A percentile compares a stretch with the other conserved stretches of the same genome.
phyloP scores from a whole-genome alignment of 1,140 invertebrate genomes.

The Sesamia nonagrioides region DNA sequence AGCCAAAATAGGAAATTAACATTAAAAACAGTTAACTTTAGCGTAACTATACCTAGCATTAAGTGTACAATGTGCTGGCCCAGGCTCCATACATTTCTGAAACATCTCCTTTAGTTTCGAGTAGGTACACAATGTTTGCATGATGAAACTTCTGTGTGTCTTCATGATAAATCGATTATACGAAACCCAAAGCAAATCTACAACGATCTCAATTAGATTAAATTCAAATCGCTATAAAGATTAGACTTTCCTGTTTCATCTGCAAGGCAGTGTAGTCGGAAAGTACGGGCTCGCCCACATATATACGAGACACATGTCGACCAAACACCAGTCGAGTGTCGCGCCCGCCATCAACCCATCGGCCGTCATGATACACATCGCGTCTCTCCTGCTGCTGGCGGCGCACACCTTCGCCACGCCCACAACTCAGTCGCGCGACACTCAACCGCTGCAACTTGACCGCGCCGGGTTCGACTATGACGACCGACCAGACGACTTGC shows the following conservation, averaged over 20 bases:
- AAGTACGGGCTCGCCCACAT: conserved; percentile 33
- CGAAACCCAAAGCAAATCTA: neutral
- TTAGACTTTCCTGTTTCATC: conserved; percentile 8
- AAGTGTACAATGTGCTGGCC: too few species aligned
- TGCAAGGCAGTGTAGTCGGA: conserved; percentile 25
- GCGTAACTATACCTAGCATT: too few species aligned
- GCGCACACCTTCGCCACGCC: neutral
- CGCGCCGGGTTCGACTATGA: too few species aligned
- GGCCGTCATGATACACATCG: conserved; percentile 5
- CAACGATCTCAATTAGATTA: neutral
- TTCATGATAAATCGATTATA: neutral
- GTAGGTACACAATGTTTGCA: too few species aligned
- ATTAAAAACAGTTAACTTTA: too few species aligned
- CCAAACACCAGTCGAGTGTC: neutral
- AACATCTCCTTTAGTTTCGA: too few species aligned
- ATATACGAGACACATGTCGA: conserved; percentile 1
- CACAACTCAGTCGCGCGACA: neutral
- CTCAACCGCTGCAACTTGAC: too few species aligned
- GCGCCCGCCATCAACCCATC: neutral
- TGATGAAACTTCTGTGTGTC: neutral
- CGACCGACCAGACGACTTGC: neutral
- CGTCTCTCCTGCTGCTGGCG: conserved; percentile 30
- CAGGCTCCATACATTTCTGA: too few species aligned
- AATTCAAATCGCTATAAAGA: neutral
- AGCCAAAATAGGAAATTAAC: too few species aligned